phyloP scores from a whole-genome alignment of 2,888 invertebrate species.

The Augiades crinisus region DNA sequence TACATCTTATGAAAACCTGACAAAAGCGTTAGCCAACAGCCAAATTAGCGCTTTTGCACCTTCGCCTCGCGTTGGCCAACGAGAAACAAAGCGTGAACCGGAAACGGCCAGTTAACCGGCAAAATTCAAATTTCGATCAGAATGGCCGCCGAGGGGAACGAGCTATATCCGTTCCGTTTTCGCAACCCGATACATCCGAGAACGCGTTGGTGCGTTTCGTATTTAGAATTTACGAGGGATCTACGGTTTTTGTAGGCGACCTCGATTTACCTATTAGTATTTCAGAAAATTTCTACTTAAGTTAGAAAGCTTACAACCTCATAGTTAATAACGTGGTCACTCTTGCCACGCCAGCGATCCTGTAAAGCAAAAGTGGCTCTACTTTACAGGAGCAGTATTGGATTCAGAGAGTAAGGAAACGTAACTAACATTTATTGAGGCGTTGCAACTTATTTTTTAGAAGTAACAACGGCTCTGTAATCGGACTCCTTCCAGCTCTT shows the following conservation, averaged over 20 bases:
- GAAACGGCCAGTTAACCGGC: constrained; percentile 76
- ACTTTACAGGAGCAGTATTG: too few species aligned
- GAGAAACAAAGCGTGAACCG: constrained; percentile 67
- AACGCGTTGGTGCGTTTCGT: constrained; percentile 67
- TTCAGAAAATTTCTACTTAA: too few species aligned
- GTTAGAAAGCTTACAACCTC: too few species aligned
- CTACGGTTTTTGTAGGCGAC: constrained; percentile 33
- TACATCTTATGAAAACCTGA: constrained; percentile 3
- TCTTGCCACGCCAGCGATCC: too few species aligned
- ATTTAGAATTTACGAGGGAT: constrained; percentile 48
- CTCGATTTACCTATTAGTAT: constrained; percentile 23
- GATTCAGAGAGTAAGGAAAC: too few species aligned
- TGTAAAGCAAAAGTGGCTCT: too few species aligned
- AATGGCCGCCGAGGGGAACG: constrained; percentile 72
- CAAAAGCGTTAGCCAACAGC: constrained; percentile 15
- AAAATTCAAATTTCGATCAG: constrained; percentile 78
- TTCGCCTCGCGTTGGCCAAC: constrained; percentile 41
- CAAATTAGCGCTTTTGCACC: constrained; percentile 25
- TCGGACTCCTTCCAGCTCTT: too few species aligned
- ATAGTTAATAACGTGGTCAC: too few species aligned
- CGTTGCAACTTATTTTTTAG: too few species aligned
- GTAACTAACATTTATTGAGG: too few species aligned
- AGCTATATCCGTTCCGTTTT: constrained; percentile 80
- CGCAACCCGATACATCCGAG: constrained; percentile 61
- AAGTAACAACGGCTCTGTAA: too few species aligned